These are phyloP conservation scores for Chelon labrosus DNA, from an alignment of 2,797 vertebrate genomes.

Conservation along the genomic window DNA sequence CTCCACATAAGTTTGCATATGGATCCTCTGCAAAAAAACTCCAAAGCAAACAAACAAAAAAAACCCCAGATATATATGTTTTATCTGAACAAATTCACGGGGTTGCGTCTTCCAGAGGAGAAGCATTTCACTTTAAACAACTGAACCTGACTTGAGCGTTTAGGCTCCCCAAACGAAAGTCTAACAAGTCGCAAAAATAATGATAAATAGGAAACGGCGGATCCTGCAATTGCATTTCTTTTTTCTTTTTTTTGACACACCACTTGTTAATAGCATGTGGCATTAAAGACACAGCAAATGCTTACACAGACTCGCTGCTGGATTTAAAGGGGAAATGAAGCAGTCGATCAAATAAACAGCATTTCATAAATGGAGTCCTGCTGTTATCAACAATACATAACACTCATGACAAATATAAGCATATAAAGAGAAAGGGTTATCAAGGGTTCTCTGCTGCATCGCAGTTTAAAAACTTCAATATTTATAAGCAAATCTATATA, in stretches of 20 bases:
- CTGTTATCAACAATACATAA: too few species aligned
- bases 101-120: neutral
- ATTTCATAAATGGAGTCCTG: too few species aligned
- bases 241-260: neutral
- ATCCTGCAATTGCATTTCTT: neutral
- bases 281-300: conserved; percentile 3
- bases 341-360: too few species aligned
- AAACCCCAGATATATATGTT: neutral
- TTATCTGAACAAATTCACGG: neutral
- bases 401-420: too few species aligned
- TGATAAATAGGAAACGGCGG: neutral
- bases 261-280: conserved; percentile 1
- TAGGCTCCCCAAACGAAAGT: conserved; percentile 21
- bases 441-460: neutral
- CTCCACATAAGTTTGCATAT: too few species aligned
- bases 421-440: too few species aligned
- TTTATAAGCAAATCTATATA: neutral
- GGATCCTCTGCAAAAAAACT: too few species aligned
- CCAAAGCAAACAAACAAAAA: too few species aligned
- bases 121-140: neutral
- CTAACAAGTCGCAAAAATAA: neutral
- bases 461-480: too few species aligned
- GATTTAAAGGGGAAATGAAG: neutral
- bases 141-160: conserved; percentile 17
- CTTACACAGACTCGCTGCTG: neutral